Conservation (phyloP, 2,888 invertebrate species). For the Lysandra coridon region DNA sequence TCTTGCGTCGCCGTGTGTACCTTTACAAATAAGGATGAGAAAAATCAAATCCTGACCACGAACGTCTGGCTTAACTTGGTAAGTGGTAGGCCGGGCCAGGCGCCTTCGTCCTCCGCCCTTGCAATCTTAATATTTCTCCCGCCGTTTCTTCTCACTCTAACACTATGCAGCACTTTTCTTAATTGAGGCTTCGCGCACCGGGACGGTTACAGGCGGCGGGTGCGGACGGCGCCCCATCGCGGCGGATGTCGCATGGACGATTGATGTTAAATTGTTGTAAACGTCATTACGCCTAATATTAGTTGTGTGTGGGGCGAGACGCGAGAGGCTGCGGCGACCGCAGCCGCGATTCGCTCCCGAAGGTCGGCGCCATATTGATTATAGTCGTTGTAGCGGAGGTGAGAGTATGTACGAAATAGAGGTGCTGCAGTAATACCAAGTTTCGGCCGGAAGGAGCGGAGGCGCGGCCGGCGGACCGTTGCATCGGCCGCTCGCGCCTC, state of each 20-base stretch:
- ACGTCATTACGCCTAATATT: conserved; percentile 61
- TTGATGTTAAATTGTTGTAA: conserved; percentile 76
- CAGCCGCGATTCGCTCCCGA: not conserved
- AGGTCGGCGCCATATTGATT: not conserved
- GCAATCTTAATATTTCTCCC: conserved; percentile 43
- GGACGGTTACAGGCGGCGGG: conserved; percentile 66
- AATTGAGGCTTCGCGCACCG: conserved; percentile 39
- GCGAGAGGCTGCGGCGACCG: conserved; percentile 48
- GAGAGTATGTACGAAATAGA: conserved; percentile 8
- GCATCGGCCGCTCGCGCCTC: conserved; percentile 59
- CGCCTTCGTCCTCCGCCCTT: conserved; percentile 67
- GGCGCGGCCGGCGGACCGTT: conserved; percentile 36
- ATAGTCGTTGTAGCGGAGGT: not conserved
- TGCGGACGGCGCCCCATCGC: conserved; percentile 68
- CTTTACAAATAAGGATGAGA: conserved; percentile 94
- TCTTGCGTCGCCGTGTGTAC: conserved; percentile 81
- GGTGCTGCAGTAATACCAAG: not conserved
- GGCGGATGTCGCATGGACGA: conserved; percentile 76
- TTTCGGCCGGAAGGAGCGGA: conserved; percentile 1
- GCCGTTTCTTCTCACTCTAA: conserved; percentile 43
- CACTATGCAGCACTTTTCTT: conserved; percentile 46
- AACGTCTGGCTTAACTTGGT: conserved; percentile 99
- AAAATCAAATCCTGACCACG: conserved; percentile 98
- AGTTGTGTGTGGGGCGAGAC: conserved; percentile 68
- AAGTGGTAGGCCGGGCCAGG: conserved; percentile 84